Conservation (phyloP, 2,888 invertebrate genomes). For the Eurois occulta region DNA sequence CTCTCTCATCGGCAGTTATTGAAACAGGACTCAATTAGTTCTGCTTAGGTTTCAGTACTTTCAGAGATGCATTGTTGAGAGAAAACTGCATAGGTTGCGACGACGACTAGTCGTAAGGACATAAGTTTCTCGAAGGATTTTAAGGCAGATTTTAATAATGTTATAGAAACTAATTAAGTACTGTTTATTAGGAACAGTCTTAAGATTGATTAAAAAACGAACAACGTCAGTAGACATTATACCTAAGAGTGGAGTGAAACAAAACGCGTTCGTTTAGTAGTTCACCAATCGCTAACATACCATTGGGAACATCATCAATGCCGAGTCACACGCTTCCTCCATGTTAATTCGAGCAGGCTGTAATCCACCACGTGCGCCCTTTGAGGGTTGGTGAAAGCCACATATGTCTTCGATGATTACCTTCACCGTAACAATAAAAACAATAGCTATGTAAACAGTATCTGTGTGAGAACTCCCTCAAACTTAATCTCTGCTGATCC, state of each 20-base stretch:
- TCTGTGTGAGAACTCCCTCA: neutral
- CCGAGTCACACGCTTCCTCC: neutral
- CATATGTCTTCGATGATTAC: neutral
- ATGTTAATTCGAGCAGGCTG: neutral
- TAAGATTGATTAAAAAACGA: neutral
- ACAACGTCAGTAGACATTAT: neutral
- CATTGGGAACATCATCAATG: neutral
- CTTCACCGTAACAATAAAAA: neutral
- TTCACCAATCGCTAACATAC: neutral
- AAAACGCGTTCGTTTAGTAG: neutral
- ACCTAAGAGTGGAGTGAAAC: neutral
- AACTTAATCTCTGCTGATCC: neutral
- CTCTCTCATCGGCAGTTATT: slow-evolving; percentile 40
- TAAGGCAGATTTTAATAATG: neutral
- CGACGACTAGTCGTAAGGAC: neutral
- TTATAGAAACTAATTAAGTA: neutral
- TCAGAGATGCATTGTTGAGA: slow-evolving; percentile 25
- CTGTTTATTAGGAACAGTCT: neutral
- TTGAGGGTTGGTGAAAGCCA: neutral
- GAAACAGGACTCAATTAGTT: slow-evolving; percentile 53
- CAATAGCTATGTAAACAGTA: neutral
- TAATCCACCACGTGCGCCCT: neutral
- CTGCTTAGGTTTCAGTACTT: slow-evolving; percentile 22
- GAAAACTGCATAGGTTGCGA: slow-evolving; percentile 25
- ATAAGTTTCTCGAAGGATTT: too few species aligned